phyloP scores from a whole-genome alignment of 2,888 invertebrate species.

The Danaus chrysippus region DNA sequence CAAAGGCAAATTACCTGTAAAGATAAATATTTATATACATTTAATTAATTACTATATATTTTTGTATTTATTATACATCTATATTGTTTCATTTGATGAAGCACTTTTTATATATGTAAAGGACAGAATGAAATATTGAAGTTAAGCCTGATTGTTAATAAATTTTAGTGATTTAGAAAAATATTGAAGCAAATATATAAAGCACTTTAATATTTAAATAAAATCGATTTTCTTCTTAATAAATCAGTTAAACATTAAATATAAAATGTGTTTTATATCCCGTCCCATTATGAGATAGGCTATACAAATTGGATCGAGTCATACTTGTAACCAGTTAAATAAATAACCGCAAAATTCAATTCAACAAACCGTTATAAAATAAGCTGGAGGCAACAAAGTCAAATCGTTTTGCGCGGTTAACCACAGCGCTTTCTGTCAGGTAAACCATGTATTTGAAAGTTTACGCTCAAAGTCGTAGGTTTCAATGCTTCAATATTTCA shows the following conservation, averaged over 20 bases:
- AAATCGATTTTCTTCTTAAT: no score
- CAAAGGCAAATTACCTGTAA: slow-evolving; percentile 68
- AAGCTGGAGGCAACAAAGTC: slow-evolving; percentile 72
- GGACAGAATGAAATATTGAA: no score
- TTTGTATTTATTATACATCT: no score
- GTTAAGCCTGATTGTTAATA: no score
- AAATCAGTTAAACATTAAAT: background rate
- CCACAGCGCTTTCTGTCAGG: slow-evolving; percentile 69
- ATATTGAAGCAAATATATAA: no score
- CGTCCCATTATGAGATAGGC: slow-evolving; percentile 4
- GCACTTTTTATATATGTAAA: no score
- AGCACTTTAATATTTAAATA: no score
- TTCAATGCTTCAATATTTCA: slow-evolving; percentile 58
- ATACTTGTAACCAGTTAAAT: slow-evolving; percentile 63
- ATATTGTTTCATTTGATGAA: no score
- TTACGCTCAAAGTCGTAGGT: slow-evolving; percentile 56
- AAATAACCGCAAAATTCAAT: slow-evolving; percentile 79
- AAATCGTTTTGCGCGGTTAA: slow-evolving; percentile 76
- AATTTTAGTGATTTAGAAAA: no score
- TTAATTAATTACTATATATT: no score
- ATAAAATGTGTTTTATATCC: background rate
- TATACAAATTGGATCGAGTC: slow-evolving; percentile 33
- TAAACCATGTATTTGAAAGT: slow-evolving; percentile 70
- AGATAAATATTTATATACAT: slow-evolving; percentile 27
- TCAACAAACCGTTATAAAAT: slow-evolving; percentile 76